Percentiles rank a stretch among this genome's conserved stretches.
Conservation (phyloP, 2,797 vertebrate species). For the Cuniculus paca region DNA sequence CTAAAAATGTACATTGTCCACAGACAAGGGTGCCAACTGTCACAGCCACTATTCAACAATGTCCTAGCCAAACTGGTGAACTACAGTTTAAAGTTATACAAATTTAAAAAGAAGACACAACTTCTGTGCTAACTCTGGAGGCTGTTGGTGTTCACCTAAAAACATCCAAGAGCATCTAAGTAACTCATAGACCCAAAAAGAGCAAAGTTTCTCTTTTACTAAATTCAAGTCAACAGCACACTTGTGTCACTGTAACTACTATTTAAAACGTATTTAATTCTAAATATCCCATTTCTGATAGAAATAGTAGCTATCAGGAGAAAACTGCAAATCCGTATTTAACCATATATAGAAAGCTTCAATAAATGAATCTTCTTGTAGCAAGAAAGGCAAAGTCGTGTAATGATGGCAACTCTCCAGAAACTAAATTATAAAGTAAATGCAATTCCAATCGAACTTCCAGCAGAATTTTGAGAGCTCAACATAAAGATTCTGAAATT, state of each 20-base stretch:
- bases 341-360: background rate
- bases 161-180: constrained; percentile 3
- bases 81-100: background rate
- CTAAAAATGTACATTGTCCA: background rate
- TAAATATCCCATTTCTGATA: constrained; percentile 4
- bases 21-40: background rate
- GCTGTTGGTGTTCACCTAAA: background rate
- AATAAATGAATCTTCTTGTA: background rate
- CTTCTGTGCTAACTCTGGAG: background rate
- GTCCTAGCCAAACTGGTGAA: background rate
- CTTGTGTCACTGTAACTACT: background rate
- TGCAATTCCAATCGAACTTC: background rate
- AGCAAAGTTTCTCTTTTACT: background rate
- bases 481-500: constrained; percentile 13
- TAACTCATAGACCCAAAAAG: background rate
- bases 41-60: no score
- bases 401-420: background rate
- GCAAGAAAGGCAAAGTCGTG: background rate
- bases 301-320: background rate
- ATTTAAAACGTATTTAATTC: background rate
- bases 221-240: background rate
- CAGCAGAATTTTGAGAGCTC: background rate
- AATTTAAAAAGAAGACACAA: background rate
- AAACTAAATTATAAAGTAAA: constrained; percentile 15
- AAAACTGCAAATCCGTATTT: background rate